Evolutionary conservation across 2,113 vertebrate genomes (phyloP), one percentile per base, ranked within the genome.

Genomic region (Origma solitaria): DNA sequence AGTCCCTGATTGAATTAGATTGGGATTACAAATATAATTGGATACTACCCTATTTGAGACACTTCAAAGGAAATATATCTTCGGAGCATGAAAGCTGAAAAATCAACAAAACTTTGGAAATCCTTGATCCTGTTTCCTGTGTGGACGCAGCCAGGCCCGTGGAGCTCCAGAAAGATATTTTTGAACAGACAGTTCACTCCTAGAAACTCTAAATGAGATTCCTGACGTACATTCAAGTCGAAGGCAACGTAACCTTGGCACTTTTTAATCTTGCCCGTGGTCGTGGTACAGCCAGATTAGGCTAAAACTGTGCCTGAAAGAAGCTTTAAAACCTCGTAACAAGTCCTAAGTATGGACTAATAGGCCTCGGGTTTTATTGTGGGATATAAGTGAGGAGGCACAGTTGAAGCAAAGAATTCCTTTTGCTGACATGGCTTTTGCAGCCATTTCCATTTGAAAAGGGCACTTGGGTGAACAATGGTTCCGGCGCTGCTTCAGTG

Each of bases 11-110:
- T 95, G 92, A 96, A 92, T 97, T 94, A 96, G 94, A 95, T 96
- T 84, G 82, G 94, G 90, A 92, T 95, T 96, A 94, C 93, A 95
- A 92, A 95, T 95, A 92, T 93, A 95, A 96, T 92, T 97, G 95
- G 95, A 90, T 93, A 94, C 94, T 40, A 71, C 69, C 83, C 82
- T 82, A n/a, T 93, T 79, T 92, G 64, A 88, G 69, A 92, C 82
- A 86, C 90, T 95, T 96, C 92, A 95, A 94, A 96, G 90, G 93
- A 94, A 90, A 92, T 86, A 25, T 3, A 79, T 92, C 95, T 97
- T 72, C 7, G 18, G 96, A 95, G 82, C 80, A 86, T 7, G 90
- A 62, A 86, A 88, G 76, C 93, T 88, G 92, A 94, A 95, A 97
- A 96, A 95, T 88, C 96, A 94, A 92, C 86, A 95, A 45, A 56